Evolutionary conservation across 2,888 invertebrate species (phyloP).

Genomic region (Metacarcinus magister): DNA sequence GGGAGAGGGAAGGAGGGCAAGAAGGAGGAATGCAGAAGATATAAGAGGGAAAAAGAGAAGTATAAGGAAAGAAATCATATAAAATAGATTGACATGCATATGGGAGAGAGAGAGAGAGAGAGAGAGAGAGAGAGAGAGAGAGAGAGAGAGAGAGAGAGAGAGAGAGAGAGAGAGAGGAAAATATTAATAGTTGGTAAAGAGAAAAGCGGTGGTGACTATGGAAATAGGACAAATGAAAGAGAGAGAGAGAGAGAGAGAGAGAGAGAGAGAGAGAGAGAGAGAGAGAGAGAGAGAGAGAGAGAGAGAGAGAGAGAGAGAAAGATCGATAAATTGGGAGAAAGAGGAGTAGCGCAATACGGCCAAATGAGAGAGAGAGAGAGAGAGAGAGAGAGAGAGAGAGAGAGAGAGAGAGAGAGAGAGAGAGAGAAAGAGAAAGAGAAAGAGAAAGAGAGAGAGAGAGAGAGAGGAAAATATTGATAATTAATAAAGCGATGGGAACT

Average conservation of each 20-base stretch:
- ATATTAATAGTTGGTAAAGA: not conserved
- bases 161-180: not conserved
- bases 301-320: conserved; percentile 3
- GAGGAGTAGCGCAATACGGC: not conserved
- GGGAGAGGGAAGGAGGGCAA: not conserved
- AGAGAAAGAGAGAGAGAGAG: not conserved
- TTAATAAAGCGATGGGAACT: not conserved
- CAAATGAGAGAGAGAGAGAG: not conserved
- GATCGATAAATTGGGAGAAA: not conserved
- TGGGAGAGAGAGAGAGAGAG: not conserved
- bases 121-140: conserved; percentile 43
- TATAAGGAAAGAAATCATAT: not conserved
- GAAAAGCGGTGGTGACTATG: not conserved
- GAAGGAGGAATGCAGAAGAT: not conserved
- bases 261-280: conserved; percentile 51
- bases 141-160: conserved; percentile 42
- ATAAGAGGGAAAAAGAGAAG: not conserved
- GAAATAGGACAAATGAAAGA: not conserved
- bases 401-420: not conserved
- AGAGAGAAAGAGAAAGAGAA: not conserved
- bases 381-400: conserved; percentile 40
- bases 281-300: conserved; percentile 53
- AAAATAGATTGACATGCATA: no score
- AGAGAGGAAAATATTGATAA: not conserved
- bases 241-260: conserved; percentile 46